Evolutionary conservation across 2,888 invertebrate genomes (phyloP).

Genomic region (Hoplodrina ambigua): DNA sequence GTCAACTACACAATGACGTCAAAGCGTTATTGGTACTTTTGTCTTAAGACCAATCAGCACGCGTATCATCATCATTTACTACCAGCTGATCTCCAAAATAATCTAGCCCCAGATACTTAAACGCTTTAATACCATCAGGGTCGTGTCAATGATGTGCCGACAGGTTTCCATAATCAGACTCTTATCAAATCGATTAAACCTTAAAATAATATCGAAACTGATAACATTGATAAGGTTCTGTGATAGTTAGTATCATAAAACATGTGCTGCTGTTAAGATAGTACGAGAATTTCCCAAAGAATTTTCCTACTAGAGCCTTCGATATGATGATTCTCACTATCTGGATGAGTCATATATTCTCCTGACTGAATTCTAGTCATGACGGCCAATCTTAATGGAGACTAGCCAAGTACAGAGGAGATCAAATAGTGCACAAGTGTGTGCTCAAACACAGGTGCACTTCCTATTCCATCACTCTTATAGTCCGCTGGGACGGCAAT

Average conservation of each 20-base stretch:
- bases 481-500: too few species aligned
- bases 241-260: conserved; percentile 21
- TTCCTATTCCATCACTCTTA: too few species aligned
- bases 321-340: background rate
- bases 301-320: background rate
- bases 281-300: conserved; percentile 15
- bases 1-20: too few species aligned
- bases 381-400: too few species aligned
- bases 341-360: background rate
- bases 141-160: background rate
- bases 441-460: too few species aligned
- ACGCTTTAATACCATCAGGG: background rate
- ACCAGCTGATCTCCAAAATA: background rate
- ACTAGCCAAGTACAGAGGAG: too few species aligned
- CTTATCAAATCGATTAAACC: conserved; percentile 56
- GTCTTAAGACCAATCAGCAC: too few species aligned
- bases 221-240: conserved; percentile 36
- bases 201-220: conserved; percentile 50
- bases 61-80: too few species aligned
- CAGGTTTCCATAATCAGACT: conserved; percentile 19
- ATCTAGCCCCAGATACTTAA: background rate
- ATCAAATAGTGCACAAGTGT: too few species aligned
- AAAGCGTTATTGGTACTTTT: too few species aligned
- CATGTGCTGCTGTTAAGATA: conserved; percentile 42
- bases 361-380: too few species aligned